These are phyloP conservation scores for Spatula versicolor DNA, from an alignment of 2,797 vertebrate species.

Conservation along the genomic window DNA sequence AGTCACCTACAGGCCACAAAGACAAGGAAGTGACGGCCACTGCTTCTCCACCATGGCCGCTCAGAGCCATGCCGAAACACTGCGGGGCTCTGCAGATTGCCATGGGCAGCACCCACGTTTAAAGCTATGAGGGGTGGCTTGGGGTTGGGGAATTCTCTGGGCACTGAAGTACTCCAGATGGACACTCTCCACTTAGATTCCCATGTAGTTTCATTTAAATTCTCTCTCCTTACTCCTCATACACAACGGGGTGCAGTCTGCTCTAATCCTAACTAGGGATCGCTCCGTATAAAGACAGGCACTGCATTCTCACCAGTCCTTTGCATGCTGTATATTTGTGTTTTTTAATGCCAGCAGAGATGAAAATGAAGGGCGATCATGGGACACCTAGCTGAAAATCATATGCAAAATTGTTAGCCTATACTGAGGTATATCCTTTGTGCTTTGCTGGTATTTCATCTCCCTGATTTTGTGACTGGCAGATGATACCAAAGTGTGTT, in stretches of 20 bases:
- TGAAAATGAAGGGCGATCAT: neutral
- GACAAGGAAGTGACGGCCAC: neutral
- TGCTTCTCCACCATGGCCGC: neutral
- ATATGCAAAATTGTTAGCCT: neutral
- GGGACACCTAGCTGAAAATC: neutral
- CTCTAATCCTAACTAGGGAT: neutral
- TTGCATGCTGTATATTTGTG: neutral
- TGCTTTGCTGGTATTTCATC: neutral
- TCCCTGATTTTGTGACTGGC: neutral
- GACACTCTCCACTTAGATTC: neutral
- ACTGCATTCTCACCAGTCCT: neutral
- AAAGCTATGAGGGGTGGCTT: neutral
- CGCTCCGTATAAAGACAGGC: neutral
- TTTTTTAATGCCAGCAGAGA: neutral
- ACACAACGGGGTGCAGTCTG: fast-evolving
- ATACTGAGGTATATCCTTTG: neutral
- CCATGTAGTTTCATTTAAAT: neutral
- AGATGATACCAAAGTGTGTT: neutral
- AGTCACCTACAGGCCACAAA: constrained; percentile 22
- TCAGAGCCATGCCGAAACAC: neutral
- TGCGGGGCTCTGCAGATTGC: neutral
- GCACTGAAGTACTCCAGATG: neutral
- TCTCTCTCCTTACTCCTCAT: neutral
- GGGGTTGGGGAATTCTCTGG: neutral
- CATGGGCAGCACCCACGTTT: neutral